A percentile compares a stretch with the other conserved stretches of the same genome.
These are phyloP conservation scores for Microplitis mediator DNA, from an alignment of 1,140 invertebrate genomes.

Conservation along the genomic window DNA sequence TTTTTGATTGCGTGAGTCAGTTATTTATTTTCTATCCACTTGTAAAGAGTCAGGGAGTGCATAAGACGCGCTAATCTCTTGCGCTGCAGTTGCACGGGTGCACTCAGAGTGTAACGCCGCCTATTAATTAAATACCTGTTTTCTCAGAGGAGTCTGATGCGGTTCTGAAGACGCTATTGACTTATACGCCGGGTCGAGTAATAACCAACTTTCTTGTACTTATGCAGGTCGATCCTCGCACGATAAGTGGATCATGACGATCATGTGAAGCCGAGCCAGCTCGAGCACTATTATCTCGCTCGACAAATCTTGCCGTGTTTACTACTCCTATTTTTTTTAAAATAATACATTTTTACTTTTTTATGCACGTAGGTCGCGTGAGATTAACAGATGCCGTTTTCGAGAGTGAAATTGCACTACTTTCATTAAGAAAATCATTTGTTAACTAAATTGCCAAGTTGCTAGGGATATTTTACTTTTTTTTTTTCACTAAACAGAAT, in stretches of 20 bases:
- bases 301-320: not conserved
- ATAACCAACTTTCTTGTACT: not conserved
- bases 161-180: not conserved
- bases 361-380: too few species aligned
- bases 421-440: too few species aligned
- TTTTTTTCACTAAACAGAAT: too few species aligned
- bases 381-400: too few species aligned
- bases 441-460: too few species aligned
- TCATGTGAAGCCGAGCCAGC: not conserved
- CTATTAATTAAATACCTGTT: conserved; percentile 27
- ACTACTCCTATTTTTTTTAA: not conserved
- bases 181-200: not conserved
- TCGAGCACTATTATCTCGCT: not conserved
- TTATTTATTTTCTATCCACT: not conserved
- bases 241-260: not conserved
- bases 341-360: not conserved
- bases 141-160: not conserved
- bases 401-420: too few species aligned
- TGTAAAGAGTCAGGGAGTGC: too few species aligned
- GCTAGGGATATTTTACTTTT: too few species aligned
- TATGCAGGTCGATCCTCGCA: not conserved
- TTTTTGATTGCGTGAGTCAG: not conserved
- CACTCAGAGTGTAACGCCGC: not conserved
- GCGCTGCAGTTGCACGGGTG: not conserved
- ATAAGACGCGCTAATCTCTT: conserved; percentile 17